Evolutionary conservation across 2,888 invertebrate species (phyloP).

Genomic region (Oscheius myriophilus): DNA sequence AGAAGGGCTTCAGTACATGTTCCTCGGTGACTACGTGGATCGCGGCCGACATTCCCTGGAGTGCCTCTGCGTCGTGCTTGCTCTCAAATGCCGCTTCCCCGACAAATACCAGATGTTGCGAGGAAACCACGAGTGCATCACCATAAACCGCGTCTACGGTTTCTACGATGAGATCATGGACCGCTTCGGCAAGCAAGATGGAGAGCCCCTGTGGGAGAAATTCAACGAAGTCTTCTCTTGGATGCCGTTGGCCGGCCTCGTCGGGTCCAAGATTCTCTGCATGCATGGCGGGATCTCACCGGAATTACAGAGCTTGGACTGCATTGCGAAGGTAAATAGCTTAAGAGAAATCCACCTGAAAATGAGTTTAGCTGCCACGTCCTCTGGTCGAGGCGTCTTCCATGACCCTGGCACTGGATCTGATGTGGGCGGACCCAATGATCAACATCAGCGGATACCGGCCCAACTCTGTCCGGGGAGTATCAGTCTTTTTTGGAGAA

Average conservation of each 20-base stretch:
- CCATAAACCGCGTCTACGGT: conserved; percentile 18
- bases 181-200: conserved; percentile 13
- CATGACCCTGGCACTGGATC: not conserved
- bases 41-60: conserved; percentile 13
- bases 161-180: conserved; percentile 23
- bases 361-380: not conserved
- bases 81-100: conserved; percentile 15
- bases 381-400: not conserved
- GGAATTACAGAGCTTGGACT: not conserved
- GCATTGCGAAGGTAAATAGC: conserved; percentile 2
- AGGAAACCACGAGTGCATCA: conserved; percentile 17
- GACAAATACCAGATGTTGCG: conserved; percentile 15
- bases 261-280: conserved; percentile 16
- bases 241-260: conserved; percentile 22
- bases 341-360: too few species aligned
- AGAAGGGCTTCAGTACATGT: conserved; percentile 5
- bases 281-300: conserved; percentile 18
- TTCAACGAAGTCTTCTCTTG: conserved; percentile 25
- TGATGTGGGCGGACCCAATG: conserved; percentile 11
- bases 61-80: conserved; percentile 1
- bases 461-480: conserved; percentile 8
- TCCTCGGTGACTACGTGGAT: conserved; percentile 13
- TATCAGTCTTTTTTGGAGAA: conserved; percentile 14
- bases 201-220: not conserved
- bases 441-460: not conserved